Evolutionary conservation across 1,140 invertebrate species (phyloP), one percentile per base, ranked within the genome.

Genomic region (Pristionchus pacificus): DNA sequence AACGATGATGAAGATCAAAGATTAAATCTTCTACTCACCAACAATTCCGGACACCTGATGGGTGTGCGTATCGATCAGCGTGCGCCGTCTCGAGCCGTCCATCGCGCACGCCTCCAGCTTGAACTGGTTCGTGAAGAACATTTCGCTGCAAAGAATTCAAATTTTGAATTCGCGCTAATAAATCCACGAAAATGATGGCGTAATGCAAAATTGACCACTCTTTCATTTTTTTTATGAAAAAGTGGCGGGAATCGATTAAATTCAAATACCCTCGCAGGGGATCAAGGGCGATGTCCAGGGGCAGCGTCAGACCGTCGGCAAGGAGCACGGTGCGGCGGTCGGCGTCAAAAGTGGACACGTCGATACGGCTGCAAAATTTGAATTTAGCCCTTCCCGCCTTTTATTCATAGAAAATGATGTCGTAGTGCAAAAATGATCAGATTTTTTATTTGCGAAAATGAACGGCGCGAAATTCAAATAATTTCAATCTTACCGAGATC

Each of bases 331-430:
- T 91, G 82, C 93, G 90, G 84, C 89, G 89, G 55, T 89, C 86
- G 10, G 91, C 90, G 79, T 91, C 89, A 71, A 95, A 85, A 84
- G 95, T 92, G 80, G 95, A 93, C 0, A 98, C 90, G 82, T 97
- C 93, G 63, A 98, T 91, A 84, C 85, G 93, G 80, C 94, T 92
- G n/a, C n/a, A n/a, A n/a, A n/a, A n/a, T n/a, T n/a, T n/a, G n/a
- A n/a, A n/a, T n/a, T n/a, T n/a, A n/a, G n/a, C n/a, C n/a, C n/a
- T n/a, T n/a, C n/a, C n/a, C n/a, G n/a, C n/a, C n/a, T n/a, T n/a
- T n/a, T n/a, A n/a, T n/a, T n/a, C n/a, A n/a, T n/a, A n/a, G n/a
- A n/a, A n/a, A n/a, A n/a, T n/a, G n/a, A n/a, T n/a, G n/a, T n/a
- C n/a, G 6, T 49, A 49, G 19, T 10, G 6, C 38, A 49, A 49